Conservation (phyloP, 2,797 vertebrate species). For the Phylloscopus collybita region DNA sequence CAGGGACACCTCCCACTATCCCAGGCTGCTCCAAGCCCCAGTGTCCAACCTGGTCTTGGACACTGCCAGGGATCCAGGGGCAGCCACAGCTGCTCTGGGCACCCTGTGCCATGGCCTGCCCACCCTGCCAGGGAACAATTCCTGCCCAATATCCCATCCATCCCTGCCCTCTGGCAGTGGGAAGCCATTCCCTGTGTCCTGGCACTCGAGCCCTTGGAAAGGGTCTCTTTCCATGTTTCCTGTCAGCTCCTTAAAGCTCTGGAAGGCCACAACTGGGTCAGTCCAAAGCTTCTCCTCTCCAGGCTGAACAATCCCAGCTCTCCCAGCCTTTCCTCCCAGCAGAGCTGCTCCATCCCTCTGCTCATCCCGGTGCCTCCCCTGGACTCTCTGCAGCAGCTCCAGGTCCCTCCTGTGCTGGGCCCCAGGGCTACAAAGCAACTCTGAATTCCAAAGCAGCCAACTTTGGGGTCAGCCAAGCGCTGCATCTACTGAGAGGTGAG, state of each 20-base stretch:
- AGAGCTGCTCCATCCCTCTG: background rate
- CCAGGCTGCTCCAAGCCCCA: background rate
- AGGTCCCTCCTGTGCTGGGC: background rate
- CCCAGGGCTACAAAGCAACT: background rate
- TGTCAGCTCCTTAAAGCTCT: fast-evolving
- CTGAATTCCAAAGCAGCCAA: background rate
- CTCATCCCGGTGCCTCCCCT: background rate
- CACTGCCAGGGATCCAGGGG: background rate
- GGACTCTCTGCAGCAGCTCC: background rate
- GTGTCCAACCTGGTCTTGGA: background rate
- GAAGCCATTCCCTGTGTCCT: background rate
- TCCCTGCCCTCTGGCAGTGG: fast-evolving
- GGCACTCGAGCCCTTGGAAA: fast-evolving
- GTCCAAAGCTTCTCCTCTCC: background rate
- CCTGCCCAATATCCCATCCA: background rate
- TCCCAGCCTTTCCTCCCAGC: background rate
- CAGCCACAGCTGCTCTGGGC: background rate
- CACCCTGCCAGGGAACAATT: background rate
- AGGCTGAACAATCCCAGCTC: background rate
- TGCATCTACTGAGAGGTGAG: fast-evolving
- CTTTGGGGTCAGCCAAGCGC: background rate
- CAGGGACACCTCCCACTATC: background rate
- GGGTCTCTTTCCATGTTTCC: fast-evolving
- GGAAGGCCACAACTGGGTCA: fast-evolving
- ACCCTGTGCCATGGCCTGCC: background rate